phyloP scores from a whole-genome alignment of 2,113 vertebrate genomes.

The Podarcis raffonei region DNA sequence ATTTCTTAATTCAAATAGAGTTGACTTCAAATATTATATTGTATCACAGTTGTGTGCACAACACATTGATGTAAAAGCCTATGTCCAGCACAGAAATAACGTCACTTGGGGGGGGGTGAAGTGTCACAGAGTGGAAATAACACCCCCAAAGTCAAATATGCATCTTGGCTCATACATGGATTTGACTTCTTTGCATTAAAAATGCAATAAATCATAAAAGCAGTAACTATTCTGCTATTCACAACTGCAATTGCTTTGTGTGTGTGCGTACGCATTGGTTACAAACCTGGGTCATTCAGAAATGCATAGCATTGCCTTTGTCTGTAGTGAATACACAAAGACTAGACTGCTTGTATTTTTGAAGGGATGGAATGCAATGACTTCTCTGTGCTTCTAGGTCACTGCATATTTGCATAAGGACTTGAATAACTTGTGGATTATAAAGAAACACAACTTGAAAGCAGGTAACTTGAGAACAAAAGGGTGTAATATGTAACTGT shows the following conservation, averaged over 20 bases:
- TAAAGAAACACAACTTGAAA: slow-evolving; percentile 83
- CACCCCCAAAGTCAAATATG: background rate
- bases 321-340: background rate
- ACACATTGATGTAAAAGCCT: background rate
- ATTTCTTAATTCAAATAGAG: background rate
- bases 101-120: background rate
- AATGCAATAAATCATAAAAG: background rate
- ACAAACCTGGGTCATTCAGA: background rate
- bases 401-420: slow-evolving; percentile 97
- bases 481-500: slow-evolving; percentile 13
- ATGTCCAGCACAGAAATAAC: background rate
- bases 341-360: background rate
- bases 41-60: background rate
- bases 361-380: slow-evolving; percentile 26
- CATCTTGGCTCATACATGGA: background rate
- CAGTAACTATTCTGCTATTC: background rate
- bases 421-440: slow-evolving; percentile 95
- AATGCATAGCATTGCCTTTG: background rate
- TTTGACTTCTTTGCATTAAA: background rate
- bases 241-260: background rate
- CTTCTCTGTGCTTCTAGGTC: slow-evolving; percentile 78
- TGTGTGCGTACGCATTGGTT: background rate
- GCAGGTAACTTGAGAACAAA: slow-evolving; percentile 77
- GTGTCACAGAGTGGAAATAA: background rate
- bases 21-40: background rate